Conservation (phyloP, 2,888 invertebrate species). For the Trichopria drosophilae region DNA sequence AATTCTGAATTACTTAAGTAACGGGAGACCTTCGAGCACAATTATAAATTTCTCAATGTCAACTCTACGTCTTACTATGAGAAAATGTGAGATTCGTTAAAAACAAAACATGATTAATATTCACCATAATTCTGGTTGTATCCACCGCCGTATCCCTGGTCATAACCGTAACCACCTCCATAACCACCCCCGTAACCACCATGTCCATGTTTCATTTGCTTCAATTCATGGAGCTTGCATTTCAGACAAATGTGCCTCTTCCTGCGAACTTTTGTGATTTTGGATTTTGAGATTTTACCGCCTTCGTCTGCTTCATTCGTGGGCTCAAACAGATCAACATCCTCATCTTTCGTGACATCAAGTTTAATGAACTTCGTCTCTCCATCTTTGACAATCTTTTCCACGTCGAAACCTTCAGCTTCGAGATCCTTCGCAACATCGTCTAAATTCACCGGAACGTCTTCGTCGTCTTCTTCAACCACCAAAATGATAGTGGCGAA, state of each 20-base stretch:
- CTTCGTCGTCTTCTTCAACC: slow-evolving; percentile 47
- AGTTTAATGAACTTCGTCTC: slow-evolving; percentile 44
- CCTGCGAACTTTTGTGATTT: slow-evolving; percentile 45
- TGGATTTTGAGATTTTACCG: slow-evolving; percentile 29
- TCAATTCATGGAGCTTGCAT: slow-evolving; percentile 37
- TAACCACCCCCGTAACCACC: slow-evolving; percentile 24
- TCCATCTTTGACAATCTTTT: slow-evolving; percentile 43
- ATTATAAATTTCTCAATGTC: too few species aligned
- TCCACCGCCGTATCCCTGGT: slow-evolving; percentile 29
- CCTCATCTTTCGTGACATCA: slow-evolving; percentile 36
- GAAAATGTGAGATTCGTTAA: neutral
- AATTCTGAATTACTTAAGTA: too few species aligned
- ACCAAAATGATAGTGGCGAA: slow-evolving; percentile 48
- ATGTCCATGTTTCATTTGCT: slow-evolving; percentile 24
- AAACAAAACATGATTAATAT: neutral
- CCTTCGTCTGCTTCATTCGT: slow-evolving; percentile 12
- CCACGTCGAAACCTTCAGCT: slow-evolving; percentile 46
- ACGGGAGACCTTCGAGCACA: too few species aligned
- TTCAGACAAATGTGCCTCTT: slow-evolving; percentile 45
- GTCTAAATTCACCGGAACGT: slow-evolving; percentile 44
- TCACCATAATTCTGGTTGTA: neutral
- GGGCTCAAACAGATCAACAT: slow-evolving; percentile 12
- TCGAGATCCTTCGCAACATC: slow-evolving; percentile 49
- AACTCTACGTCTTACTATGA: too few species aligned
- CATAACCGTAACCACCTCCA: slow-evolving; percentile 29